Evolutionary conservation across 2,113 vertebrate species (phyloP), one percentile per base, ranked within the genome.

Genomic region (Benitochromis conjunctus): DNA sequence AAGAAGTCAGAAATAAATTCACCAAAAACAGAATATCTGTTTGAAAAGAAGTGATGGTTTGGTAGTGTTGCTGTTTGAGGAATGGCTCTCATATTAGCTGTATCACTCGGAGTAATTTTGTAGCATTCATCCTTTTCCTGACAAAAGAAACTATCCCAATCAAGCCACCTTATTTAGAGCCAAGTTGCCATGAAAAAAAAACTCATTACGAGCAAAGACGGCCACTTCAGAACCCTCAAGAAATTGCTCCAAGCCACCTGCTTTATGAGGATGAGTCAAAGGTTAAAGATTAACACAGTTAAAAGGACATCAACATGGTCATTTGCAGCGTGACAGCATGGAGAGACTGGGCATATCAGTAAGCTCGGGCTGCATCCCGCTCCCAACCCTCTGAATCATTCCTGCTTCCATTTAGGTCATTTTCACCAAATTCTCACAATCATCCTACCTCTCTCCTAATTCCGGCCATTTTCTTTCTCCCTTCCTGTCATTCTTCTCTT

Each of bases 401-500:
- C 14, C 55, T 6, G 14, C 34, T 78, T 79, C 85, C n/a, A 80
- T 38, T n/a, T 34, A 55, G 34, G 14, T 54, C 4, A 29, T 5
- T 88, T 81, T 24, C 29, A 76, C 79, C 43, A 48, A 71, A 24
- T 24, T 79, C 43, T 48, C 26, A 41, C 38, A 3, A 60, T 41
- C 36, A 48, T 76, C 79, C 34, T 21, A 21, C 34, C 11, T n/a
- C 36, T 36, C 7, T 87, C 48, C 69, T 29, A 19, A 51, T 83
- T 88, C 38, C 54, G 31, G 21, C 53, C 54, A 19, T 76, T 89
- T 76, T 74, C 55, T 71, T 78, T 51, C 18, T 69, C 18, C 56
- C 14, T 86, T 88, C 84, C 84, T 82, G 53, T 16, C 82, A 74
- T 85, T 90, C 31, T 60, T 82, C 31, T 57, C 11, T 18, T 82